Conservation (phyloP, 2,888 invertebrate species). For the Strigamia crassipes region DNA sequence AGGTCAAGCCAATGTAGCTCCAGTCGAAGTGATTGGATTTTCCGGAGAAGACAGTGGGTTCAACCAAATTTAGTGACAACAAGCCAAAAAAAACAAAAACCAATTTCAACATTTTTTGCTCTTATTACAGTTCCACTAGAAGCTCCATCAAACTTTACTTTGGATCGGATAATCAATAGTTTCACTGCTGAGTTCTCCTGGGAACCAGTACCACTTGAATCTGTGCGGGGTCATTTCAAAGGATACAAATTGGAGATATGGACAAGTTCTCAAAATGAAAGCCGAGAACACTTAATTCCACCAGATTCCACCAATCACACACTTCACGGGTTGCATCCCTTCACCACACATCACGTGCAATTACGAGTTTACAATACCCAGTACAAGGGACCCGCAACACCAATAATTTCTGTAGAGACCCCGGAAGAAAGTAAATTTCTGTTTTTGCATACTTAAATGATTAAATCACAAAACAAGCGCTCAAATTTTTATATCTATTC, state of each 20-base stretch:
- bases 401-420: conserved; percentile 79
- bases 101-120: conserved; percentile 46
- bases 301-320: conserved; percentile 67
- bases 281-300: not conserved
- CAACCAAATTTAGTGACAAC: not conserved
- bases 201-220: conserved; percentile 79
- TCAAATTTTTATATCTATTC: conserved; percentile 1
- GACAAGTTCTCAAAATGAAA: not conserved
- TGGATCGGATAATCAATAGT: conserved; percentile 76
- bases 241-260: conserved; percentile 74
- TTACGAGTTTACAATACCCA: conserved; percentile 88
- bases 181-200: conserved; percentile 85
- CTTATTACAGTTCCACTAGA: conserved; percentile 68
- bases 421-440: conserved; percentile 74
- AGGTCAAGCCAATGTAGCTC: conserved; percentile 80
- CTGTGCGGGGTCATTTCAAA: conserved; percentile 87
- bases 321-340: not conserved
- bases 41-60: conserved; percentile 84
- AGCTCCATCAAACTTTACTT: conserved; percentile 80
- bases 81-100: not conserved
- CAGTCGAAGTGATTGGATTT: conserved; percentile 80
- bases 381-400: conserved; percentile 88
- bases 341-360: conserved; percentile 80
- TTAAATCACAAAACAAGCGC: not conserved
- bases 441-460: not conserved